These are phyloP conservation scores for Liodrosophila aerea DNA, from an alignment of 2,888 invertebrate species.

Conservation along the genomic window DNA sequence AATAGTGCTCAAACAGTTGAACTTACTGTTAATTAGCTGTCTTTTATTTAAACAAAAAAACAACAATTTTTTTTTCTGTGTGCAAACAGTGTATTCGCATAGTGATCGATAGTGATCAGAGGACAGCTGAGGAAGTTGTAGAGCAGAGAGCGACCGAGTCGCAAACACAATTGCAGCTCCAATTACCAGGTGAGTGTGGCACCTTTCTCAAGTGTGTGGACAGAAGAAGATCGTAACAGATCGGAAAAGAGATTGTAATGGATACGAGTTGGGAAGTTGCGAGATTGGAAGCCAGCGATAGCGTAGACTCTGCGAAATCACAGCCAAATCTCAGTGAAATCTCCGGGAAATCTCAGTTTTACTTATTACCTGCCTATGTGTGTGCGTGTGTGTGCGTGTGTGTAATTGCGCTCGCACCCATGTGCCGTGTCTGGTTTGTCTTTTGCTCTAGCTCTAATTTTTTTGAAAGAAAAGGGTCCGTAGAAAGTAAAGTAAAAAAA, in stretches of 20 bases:
- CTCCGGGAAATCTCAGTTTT: slow-evolving; percentile 1
- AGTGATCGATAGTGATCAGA: not conserved
- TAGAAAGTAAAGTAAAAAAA: no score
- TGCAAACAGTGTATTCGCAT: not conserved
- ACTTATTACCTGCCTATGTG: not conserved
- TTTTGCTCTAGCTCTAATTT: slow-evolving; percentile 77
- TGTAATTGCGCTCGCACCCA: slow-evolving; percentile 65
- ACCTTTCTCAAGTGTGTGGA: no score
- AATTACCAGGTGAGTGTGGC: slow-evolving; percentile 41
- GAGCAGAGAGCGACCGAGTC: slow-evolving; percentile 54
- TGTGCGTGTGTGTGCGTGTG: slow-evolving; percentile 12
- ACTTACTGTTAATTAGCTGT: no score
- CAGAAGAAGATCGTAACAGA: slow-evolving; percentile 5
- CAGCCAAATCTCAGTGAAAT: not conserved
- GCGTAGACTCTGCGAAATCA: no score
- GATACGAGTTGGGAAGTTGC: no score
- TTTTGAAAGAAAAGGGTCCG: slow-evolving; percentile 13
- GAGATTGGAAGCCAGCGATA: slow-evolving; percentile 41
- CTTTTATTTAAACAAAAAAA: no score
- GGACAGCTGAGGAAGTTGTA: not conserved
- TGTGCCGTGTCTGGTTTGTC: slow-evolving; percentile 45
- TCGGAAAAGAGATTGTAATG: slow-evolving; percentile 7
- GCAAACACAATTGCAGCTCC: slow-evolving; percentile 25
- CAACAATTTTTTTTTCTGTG: slow-evolving; percentile 27
- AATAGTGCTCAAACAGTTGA: no score